Evolutionary conservation across 2,113 vertebrate genomes (phyloP), one percentile per base, ranked within the genome.

Genomic region (Nanorana parkeri): DNA sequence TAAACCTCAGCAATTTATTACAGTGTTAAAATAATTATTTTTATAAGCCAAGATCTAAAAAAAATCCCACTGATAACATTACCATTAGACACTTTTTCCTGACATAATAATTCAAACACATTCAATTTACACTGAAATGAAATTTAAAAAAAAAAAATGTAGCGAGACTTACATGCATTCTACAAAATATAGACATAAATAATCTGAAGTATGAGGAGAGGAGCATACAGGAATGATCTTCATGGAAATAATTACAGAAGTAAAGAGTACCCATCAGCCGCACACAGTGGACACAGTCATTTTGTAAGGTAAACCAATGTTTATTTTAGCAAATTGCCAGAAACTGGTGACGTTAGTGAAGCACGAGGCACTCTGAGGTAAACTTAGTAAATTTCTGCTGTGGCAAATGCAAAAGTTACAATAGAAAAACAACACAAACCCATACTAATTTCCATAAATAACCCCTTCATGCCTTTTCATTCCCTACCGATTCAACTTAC

Each of bases 101-200:
- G 23, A 63, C 29, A 72, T 68, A 81, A 56, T 51, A 83, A 86
- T 83, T 54, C 63, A 89, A 89, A 85, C 89, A 84, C 68, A 86
- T 84, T 88, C 89, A 84, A 86, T 88, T 89, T 91, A 91, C 91
- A n/a, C 2, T 58, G 54, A 74, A 74, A 60, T 58, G 54, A 13
- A 58, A 90, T 93, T n/a, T n/a, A n/a, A n/a, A 87, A 87, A 91
- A 90, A 84, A 88, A 83, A 23, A 86, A 90, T 71, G 3, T 73
- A 89, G 55, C 51, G 64, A 84, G 86, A 41, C 83, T 84, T 88
- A 89, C 91, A 92, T 93, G 91, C 90, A 89, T 90, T 85, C 88
- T 84, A 73, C 85, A 89, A 76, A 88, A 23, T 84, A 77, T 63
- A 65, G 84, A 89, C 84, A 92, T 87, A 91, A 91, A 92, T 90